A percentile compares a stretch with the other conserved stretches of the same genome.
phyloP scores from a whole-genome alignment of 2,888 invertebrate species.

The Polydrusus tereticollis region DNA sequence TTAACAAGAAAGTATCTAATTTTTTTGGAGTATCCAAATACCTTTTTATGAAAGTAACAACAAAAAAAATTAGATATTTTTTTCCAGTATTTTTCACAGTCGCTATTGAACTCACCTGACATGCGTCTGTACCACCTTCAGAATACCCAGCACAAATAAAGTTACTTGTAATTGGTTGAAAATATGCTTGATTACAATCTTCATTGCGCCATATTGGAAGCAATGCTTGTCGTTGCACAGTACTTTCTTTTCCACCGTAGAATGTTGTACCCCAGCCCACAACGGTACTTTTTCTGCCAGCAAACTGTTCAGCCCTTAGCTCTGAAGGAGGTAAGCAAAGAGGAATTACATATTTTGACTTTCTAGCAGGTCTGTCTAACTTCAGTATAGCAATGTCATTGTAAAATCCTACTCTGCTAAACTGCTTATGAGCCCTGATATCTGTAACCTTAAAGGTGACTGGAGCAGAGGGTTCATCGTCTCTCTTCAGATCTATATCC shows the following conservation, averaged over 20 bases:
- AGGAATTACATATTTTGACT: conserved; percentile 88
- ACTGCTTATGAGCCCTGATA: conserved; percentile 86
- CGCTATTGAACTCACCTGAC: conserved; percentile 79
- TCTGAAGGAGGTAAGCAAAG: conserved; percentile 82
- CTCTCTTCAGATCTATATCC: conserved; percentile 86
- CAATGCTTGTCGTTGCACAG: conserved; percentile 85
- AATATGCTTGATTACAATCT: conserved; percentile 91
- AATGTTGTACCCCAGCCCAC: conserved; percentile 94
- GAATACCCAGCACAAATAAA: conserved; percentile 92
- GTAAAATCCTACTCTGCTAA: conserved; percentile 92
- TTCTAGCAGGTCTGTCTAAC: conserved; percentile 80
- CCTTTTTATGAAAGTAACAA: no score
- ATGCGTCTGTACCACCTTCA: conserved; percentile 93
- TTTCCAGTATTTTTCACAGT: no score
- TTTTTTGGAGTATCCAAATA: no score
- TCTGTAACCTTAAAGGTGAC: conserved; percentile 83
- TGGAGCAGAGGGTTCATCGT: conserved; percentile 88
- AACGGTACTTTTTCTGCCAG: conserved; percentile 84
- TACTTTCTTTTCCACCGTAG: conserved; percentile 91
- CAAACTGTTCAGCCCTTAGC: conserved; percentile 74
- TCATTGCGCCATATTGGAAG: conserved; percentile 91
- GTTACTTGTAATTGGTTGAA: conserved; percentile 91
- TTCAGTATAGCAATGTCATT: conserved; percentile 93
- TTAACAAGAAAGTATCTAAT: no score
- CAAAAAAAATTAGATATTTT: no score